Evolutionary conservation across 1,140 invertebrate genomes (phyloP).

Genomic region (Plectrocnemia conspersa): DNA sequence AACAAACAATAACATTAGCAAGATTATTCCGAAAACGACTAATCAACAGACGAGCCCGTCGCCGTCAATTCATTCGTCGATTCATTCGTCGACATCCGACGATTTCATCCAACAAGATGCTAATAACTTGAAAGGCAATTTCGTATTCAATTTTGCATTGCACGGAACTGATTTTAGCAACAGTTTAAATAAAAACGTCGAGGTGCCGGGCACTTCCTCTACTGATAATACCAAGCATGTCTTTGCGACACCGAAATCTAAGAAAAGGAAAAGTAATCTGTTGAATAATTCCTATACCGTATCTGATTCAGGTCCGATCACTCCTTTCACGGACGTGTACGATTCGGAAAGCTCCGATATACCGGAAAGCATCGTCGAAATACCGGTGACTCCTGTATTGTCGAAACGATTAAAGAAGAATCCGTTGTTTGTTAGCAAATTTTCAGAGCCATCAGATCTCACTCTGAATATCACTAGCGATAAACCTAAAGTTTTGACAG

Average conservation of each 20-base stretch:
- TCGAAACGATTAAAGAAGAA: slow-evolving; percentile 11
- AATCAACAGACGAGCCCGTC: slow-evolving; percentile 42
- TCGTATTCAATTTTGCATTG: slow-evolving; percentile 47
- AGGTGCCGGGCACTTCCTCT: too few species aligned
- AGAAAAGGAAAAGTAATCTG: slow-evolving; percentile 31
- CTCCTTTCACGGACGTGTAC: slow-evolving; percentile 31
- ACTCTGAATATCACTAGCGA: slow-evolving; percentile 13
- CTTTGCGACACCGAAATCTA: slow-evolving; percentile 50
- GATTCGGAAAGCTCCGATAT: slow-evolving; percentile 36
- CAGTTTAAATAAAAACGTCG: not conserved
- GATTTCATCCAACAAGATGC: slow-evolving; percentile 50
- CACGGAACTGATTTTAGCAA: slow-evolving; percentile 44
- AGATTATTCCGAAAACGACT: not conserved
- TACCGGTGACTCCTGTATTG: slow-evolving; percentile 20
- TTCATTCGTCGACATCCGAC: slow-evolving; percentile 50
- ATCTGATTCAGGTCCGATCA: slow-evolving; percentile 17
- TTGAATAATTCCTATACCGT: slow-evolving; percentile 27
- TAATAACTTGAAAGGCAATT: slow-evolving; percentile 44
- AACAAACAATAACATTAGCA: not conserved
- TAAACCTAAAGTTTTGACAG: slow-evolving; percentile 11
- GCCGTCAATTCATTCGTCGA: slow-evolving; percentile 48
- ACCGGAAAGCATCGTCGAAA: slow-evolving; percentile 32
- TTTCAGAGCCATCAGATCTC: not conserved
- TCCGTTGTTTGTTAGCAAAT: not conserved
- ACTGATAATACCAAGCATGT: slow-evolving; percentile 36